phyloP scores from a whole-genome alignment of 2,888 invertebrate species.

The Aleiodes testaceus region DNA sequence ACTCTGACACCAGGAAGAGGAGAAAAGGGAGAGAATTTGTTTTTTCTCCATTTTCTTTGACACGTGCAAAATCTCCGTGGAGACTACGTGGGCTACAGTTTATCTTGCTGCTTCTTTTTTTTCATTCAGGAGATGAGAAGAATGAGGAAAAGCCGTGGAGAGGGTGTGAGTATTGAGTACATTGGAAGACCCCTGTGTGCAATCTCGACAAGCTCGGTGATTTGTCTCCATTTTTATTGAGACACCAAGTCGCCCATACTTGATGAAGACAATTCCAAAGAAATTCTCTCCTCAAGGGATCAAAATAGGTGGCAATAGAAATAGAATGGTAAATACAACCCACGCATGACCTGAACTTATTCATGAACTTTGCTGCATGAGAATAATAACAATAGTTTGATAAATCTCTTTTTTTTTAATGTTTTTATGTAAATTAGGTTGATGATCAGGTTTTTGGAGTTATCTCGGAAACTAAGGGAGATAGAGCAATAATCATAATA shows the following conservation, averaged over 20 bases:
- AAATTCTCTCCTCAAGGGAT: not conserved
- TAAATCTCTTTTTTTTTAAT: no score
- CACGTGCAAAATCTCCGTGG: slow-evolving; percentile 36
- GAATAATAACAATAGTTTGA: no score
- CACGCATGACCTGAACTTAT: slow-evolving; percentile 8
- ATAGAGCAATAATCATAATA: no score
- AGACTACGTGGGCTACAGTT: slow-evolving; percentile 11
- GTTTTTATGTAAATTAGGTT: no score
- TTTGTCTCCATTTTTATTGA: slow-evolving; percentile 69
- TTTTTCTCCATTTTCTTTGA: not conserved
- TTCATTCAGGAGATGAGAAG: slow-evolving; percentile 10
- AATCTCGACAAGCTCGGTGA: slow-evolving; percentile 61
- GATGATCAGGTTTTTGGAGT: no score
- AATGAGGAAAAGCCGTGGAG: not conserved
- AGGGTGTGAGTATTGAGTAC: not conserved
- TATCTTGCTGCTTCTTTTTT: not conserved
- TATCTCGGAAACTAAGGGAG: no score
- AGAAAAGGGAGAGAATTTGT: slow-evolving; percentile 11
- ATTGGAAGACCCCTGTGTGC: slow-evolving; percentile 53
- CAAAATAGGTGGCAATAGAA: not conserved
- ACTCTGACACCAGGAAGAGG: not conserved
- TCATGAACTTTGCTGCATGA: not conserved
- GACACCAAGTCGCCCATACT: slow-evolving; percentile 66
- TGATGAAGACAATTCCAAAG: slow-evolving; percentile 59
- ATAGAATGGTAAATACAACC: slow-evolving; percentile 1